Percentiles rank a stretch among this genome's conserved stretches.
These are phyloP conservation scores for Hirudo medicinalis DNA, from an alignment of 1,140 invertebrate species.

Conservation along the genomic window DNA sequence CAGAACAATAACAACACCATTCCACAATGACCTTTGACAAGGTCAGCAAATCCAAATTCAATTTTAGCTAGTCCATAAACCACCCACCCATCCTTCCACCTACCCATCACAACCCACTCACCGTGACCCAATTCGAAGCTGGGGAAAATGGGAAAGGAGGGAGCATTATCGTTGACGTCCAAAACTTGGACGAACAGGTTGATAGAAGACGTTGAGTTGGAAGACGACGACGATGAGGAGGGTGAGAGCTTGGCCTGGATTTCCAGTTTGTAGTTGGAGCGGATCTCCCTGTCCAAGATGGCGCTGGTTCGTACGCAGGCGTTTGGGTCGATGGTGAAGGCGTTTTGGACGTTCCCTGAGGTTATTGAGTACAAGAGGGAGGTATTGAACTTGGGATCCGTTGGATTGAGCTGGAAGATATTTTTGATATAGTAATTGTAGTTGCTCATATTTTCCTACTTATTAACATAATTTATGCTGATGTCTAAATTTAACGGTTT, in stretches of 20 bases:
- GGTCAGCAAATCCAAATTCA: neutral
- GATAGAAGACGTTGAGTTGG: neutral
- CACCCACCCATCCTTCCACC: neutral
- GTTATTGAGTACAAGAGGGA: neutral
- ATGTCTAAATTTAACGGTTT: no score
- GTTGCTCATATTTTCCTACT: neutral
- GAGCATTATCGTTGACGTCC: slow-evolving; percentile 7
- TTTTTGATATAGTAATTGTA: neutral
- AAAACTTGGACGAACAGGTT: neutral
- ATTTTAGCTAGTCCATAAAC: neutral
- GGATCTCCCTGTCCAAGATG: slow-evolving; percentile 3
- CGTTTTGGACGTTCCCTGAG: neutral
- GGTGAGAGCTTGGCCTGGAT: neutral
- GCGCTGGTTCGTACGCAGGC: neutral
- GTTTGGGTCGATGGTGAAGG: neutral
- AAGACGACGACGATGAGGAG: neutral
- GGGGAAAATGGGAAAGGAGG: neutral
- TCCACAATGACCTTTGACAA: no score
- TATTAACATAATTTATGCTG: neutral
- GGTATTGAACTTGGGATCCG: neutral
- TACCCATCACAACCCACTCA: neutral
- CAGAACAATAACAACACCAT: no score
- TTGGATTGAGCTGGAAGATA: neutral
- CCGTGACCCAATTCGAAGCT: neutral
- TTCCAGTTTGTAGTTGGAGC: slow-evolving; percentile 9